Evolutionary conservation across 2,113 vertebrate species (phyloP).

Genomic region (Choloepus hoffmanni): DNA sequence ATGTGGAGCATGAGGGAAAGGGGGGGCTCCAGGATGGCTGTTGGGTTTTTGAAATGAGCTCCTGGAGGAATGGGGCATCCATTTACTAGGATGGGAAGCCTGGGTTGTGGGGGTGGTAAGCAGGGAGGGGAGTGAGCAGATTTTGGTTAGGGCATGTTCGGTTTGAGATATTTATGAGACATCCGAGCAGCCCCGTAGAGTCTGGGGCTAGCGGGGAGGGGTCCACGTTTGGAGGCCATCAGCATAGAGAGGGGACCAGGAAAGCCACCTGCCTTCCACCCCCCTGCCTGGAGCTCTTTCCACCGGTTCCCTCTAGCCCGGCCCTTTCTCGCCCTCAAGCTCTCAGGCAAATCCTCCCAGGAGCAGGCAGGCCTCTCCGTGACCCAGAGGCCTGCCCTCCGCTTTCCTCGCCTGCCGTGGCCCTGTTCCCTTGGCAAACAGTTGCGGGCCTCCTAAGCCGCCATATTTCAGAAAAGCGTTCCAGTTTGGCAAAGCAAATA

Average conservation of each 20-base stretch:
- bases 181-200: neutral
- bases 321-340: neutral
- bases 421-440: constrained; percentile 37
- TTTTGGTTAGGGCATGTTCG: neutral
- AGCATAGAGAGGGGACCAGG: neutral
- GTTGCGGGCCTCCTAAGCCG: neutral
- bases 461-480: constrained; percentile 38
- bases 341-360: neutral
- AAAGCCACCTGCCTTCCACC: neutral
- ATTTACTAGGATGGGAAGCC: too few species aligned
- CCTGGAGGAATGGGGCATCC: neutral
- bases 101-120: too few species aligned
- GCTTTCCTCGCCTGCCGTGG: neutral
- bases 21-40: neutral
- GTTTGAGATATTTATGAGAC: neutral
- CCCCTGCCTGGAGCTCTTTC: neutral
- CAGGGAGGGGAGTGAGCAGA: neutral
- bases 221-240: neutral
- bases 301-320: neutral
- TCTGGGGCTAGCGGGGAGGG: neutral
- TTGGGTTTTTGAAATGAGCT: neutral
- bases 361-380: neutral
- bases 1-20: neutral
- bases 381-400: neutral
- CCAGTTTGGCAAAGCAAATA: constrained; percentile 64